A percentile compares a stretch with the other conserved stretches of the same genome.
Conservation (phyloP, 1,140 invertebrate species). For the Brachionus koreanus region DNA sequence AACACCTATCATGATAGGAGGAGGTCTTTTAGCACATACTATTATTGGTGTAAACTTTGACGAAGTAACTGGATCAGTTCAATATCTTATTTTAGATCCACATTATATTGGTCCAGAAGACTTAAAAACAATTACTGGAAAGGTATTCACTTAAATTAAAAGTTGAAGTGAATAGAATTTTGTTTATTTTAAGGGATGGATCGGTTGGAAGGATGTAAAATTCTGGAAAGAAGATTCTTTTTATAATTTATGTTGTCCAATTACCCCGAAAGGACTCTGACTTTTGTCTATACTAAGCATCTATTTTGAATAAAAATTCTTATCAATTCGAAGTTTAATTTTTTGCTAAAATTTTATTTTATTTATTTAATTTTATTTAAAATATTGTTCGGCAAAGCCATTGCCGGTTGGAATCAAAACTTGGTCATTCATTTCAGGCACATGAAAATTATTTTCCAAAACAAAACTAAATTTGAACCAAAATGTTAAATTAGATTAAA, state of each 20-base stretch:
- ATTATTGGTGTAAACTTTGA: constrained; percentile 90
- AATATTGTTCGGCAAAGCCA: no score
- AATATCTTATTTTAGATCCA: constrained; percentile 92
- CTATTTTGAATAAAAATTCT: no score
- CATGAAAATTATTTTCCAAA: no score
- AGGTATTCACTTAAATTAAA: constrained; percentile 50
- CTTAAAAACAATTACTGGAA: constrained; percentile 59
- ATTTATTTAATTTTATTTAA: no score
- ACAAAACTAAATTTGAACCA: no score
- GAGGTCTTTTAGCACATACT: constrained; percentile 93
- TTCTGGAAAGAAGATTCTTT: constrained; percentile 42
- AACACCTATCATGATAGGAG: constrained; percentile 97
- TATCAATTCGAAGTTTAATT: no score
- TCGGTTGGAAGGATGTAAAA: constrained; percentile 22
- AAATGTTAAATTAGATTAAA: no score
- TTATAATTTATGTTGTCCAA: constrained; percentile 42
- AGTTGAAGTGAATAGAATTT: neutral
- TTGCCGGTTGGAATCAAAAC: no score
- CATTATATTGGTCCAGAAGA: constrained; percentile 81
- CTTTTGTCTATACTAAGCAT: neutral
- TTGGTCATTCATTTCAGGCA: no score
- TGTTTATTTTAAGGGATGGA: neutral
- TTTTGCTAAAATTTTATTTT: no score
- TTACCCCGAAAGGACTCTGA: constrained; percentile 11
- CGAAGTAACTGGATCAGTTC: constrained; percentile 68